phyloP scores from a whole-genome alignment of 1,140 invertebrate species.

The Cardiocondyla obscurior region DNA sequence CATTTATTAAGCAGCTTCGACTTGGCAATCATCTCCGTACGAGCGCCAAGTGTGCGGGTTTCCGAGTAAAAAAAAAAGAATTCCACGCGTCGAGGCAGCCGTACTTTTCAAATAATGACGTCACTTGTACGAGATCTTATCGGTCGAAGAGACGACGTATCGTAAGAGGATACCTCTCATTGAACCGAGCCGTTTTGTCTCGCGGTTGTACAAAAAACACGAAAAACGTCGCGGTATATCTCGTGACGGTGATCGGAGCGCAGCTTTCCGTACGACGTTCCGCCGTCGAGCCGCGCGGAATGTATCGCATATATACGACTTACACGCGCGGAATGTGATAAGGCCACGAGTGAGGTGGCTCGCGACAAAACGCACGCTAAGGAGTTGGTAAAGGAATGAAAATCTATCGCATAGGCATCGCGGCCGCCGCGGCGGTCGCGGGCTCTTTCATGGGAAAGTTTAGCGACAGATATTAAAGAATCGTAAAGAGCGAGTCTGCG shows the following conservation, averaged over 20 bases:
- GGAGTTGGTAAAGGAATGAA: conserved; percentile 19
- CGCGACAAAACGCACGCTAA: conserved; percentile 49
- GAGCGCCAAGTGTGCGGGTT: too few relatives aligned
- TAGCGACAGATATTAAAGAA: conserved; percentile 49
- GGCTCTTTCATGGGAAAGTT: conserved; percentile 60
- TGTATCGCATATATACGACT: not conserved
- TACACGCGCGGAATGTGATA: conserved; percentile 24
- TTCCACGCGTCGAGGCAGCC: not conserved
- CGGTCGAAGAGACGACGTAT: not conserved
- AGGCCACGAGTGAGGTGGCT: conserved; percentile 2
- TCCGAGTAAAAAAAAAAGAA: too few relatives aligned
- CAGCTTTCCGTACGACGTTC: conserved; percentile 6
- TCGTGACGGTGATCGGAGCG: not conserved
- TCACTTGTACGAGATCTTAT: too few relatives aligned
- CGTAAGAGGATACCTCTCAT: not conserved
- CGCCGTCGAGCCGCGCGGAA: not conserved
- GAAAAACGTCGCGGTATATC: conserved; percentile 1
- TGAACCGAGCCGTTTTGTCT: not conserved
- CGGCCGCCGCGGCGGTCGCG: not conserved
- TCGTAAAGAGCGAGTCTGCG: conserved; percentile 17
- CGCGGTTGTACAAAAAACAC: not conserved
- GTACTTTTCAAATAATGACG: not conserved
- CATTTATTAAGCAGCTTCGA: not conserved
- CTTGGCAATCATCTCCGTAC: not conserved
- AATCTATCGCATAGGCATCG: conserved; percentile 11